These are phyloP conservation scores for Sarcophaga carnaria DNA, from an alignment of 2,888 invertebrate species.

Conservation along the genomic window DNA sequence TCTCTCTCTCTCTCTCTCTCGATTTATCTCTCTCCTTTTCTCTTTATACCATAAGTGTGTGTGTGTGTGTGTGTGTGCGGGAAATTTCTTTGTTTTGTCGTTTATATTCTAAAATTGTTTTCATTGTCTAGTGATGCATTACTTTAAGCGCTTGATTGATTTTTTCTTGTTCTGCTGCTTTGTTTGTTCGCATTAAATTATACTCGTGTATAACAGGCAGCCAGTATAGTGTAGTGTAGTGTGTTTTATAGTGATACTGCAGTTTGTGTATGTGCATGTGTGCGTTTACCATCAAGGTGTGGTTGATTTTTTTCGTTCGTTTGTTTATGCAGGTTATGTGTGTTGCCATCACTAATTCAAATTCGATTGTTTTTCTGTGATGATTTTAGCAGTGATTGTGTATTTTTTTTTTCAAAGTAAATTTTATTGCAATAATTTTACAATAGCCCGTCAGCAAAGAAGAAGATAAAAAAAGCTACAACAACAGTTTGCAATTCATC, in stretches of 20 bases:
- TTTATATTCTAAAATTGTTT: slow-evolving; percentile 48
- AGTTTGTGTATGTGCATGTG: slow-evolving; percentile 16
- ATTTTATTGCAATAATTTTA: slow-evolving; percentile 37
- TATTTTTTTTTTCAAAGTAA: slow-evolving; percentile 25
- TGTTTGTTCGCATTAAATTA: slow-evolving; percentile 15
- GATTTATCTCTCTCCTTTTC: neutral
- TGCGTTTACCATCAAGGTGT: slow-evolving; percentile 39
- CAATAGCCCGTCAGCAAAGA: neutral
- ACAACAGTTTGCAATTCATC: slow-evolving; percentile 43
- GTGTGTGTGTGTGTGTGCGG: neutral
- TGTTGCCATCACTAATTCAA: slow-evolving; percentile 37
- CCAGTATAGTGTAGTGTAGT: neutral
- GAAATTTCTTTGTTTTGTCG: slow-evolving; percentile 29
- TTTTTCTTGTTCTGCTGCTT: slow-evolving; percentile 65
- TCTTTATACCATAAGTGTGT: neutral
- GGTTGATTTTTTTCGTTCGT: slow-evolving; percentile 22
- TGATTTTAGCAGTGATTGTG: slow-evolving; percentile 29
- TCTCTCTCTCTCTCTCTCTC: neutral
- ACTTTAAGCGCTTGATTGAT: slow-evolving; percentile 71
- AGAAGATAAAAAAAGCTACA: neutral
- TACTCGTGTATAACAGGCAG: neutral
- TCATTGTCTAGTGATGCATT: slow-evolving; percentile 67
- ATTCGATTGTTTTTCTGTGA: slow-evolving; percentile 32
- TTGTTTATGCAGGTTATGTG: neutral
- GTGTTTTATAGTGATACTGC: slow-evolving; percentile 10